These are phyloP conservation scores for Saturnia japonica DNA, from an alignment of 2,888 invertebrate genomes.

Conservation along the genomic window DNA sequence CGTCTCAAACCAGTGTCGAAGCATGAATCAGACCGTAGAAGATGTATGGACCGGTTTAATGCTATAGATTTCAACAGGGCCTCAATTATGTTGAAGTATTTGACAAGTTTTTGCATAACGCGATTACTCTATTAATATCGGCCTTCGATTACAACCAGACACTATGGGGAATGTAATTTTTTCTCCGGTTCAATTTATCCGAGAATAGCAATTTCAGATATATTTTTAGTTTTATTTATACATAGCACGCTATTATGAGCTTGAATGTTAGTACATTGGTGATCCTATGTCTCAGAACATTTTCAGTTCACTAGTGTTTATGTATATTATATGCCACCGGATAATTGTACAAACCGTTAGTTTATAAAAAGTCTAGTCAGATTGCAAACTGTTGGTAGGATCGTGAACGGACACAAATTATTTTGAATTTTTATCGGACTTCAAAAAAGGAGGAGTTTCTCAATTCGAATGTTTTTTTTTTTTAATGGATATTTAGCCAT, in stretches of 20 bases:
- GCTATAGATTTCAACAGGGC: slow-evolving; percentile 48
- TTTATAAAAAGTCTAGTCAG: too few species aligned
- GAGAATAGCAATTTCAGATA: neutral
- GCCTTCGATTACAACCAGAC: slow-evolving; percentile 7
- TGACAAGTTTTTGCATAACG: slow-evolving; percentile 19
- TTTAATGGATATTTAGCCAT: too few species aligned
- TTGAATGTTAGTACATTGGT: neutral
- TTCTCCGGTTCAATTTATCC: neutral
- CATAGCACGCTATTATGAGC: slow-evolving; percentile 1
- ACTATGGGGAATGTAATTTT: neutral
- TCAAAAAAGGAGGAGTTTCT: too few species aligned
- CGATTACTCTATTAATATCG: slow-evolving; percentile 3
- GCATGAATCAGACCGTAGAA: slow-evolving; percentile 29
- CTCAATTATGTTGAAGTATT: slow-evolving; percentile 41
- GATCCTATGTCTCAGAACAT: neutral
- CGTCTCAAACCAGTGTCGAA: slow-evolving; percentile 37
- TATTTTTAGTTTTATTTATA: neutral
- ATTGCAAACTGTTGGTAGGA: too few species aligned
- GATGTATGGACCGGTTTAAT: slow-evolving; percentile 53
- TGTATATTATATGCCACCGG: neutral
- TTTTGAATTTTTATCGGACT: too few species aligned
- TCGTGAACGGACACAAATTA: too few species aligned
- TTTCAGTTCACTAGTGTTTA: neutral
- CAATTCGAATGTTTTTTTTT: too few species aligned
- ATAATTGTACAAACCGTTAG: too few species aligned